Evolutionary conservation across 2,797 vertebrate species (phyloP).

Genomic region (Choloepus didactylus): DNA sequence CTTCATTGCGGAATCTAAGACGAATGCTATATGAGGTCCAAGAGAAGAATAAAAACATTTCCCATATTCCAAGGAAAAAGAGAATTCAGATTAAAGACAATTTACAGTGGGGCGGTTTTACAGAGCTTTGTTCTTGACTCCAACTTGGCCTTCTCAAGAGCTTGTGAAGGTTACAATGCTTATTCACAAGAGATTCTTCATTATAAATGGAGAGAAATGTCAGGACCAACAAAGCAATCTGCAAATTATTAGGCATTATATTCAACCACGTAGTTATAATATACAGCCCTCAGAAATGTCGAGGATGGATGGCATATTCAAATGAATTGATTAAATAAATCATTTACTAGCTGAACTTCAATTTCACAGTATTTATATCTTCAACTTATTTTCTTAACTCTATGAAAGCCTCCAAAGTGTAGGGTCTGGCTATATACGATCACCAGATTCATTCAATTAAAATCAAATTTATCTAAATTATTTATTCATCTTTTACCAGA

Average conservation of each 20-base stretch:
- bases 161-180: constrained; percentile 80
- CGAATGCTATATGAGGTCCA: constrained; percentile 58
- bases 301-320: constrained; percentile 68
- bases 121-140: constrained; percentile 72
- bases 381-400: constrained; percentile 64
- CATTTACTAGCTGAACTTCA: constrained; percentile 68
- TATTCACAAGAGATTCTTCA: constrained; percentile 73
- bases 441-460: constrained; percentile 63
- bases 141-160: constrained; percentile 76
- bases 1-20: constrained; percentile 53
- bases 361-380: constrained; percentile 64
- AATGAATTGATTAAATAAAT: constrained; percentile 79
- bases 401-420: not conserved
- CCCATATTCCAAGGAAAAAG: constrained; percentile 66
- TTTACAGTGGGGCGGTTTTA: constrained; percentile 61
- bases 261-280: constrained; percentile 60
- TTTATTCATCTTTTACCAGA: constrained; percentile 37
- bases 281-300: constrained; percentile 66
- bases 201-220: constrained; percentile 76
- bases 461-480: constrained; percentile 48
- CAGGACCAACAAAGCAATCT: constrained; percentile 78
- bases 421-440: not conserved
- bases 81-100: constrained; percentile 74
- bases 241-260: constrained; percentile 79
- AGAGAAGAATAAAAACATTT: constrained; percentile 67